phyloP scores from a whole-genome alignment of 2,888 invertebrate genomes.

The Leptodirus hochenwartii region DNA sequence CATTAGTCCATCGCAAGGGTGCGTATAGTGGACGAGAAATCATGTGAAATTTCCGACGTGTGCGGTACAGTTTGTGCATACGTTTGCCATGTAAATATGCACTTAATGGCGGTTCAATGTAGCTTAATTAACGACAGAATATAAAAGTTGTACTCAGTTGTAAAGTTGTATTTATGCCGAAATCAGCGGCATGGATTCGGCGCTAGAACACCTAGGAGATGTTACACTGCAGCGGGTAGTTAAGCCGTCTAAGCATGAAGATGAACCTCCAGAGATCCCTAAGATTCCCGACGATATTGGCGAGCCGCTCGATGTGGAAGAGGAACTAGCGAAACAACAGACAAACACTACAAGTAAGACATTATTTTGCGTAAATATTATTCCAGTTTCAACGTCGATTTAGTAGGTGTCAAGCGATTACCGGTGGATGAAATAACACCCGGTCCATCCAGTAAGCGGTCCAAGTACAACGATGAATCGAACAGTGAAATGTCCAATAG shows the following conservation, averaged over 20 bases:
- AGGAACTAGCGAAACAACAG: constrained; percentile 16
- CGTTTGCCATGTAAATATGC: too few relatives aligned
- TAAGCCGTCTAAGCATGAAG: constrained; percentile 21
- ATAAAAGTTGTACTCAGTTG: too few relatives aligned
- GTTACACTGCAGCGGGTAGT: constrained; percentile 36
- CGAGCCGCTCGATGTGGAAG: constrained; percentile 9
- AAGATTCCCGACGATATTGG: constrained; percentile 13
- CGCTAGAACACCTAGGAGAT: constrained; percentile 37
- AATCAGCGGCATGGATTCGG: constrained; percentile 28
- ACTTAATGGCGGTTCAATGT: too few relatives aligned
- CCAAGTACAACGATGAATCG: constrained; percentile 19
- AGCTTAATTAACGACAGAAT: too few relatives aligned
- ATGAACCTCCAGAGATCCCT: constrained; percentile 11
- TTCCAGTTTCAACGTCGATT: too few relatives aligned
- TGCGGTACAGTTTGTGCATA: too few relatives aligned
- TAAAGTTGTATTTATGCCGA: not conserved
- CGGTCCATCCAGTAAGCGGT: constrained; percentile 11
- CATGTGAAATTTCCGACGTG: too few relatives aligned
- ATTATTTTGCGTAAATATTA: too few relatives aligned
- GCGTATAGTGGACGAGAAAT: too few relatives aligned
- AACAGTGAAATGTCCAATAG: constrained; percentile 22
- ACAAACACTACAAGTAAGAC: constrained; percentile 13
- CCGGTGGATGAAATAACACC: constrained; percentile 12
- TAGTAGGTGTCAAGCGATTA: constrained; percentile 14
- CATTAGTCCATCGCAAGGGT: too few relatives aligned